These are phyloP conservation scores for Enteromius anoplus DNA, from an alignment of 2,797 vertebrate genomes.

Conservation along the genomic window DNA sequence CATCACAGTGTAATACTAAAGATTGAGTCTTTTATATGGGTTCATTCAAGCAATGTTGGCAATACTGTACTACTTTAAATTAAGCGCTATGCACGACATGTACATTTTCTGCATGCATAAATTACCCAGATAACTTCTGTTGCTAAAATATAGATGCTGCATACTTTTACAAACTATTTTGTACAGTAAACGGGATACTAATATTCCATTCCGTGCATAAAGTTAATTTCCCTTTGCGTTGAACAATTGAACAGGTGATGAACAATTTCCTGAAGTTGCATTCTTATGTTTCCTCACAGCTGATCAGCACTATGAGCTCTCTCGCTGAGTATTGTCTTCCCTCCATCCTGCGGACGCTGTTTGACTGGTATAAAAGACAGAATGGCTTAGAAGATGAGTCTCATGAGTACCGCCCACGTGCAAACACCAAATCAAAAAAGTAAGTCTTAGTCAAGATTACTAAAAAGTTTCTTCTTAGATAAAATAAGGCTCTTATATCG, in stretches of 20 bases:
- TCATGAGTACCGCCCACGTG: slow-evolving; percentile 95
- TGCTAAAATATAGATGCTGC: not conserved
- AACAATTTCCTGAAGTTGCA: not conserved
- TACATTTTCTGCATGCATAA: not conserved
- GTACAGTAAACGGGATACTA: not conserved
- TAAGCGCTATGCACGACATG: not conserved
- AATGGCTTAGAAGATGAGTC: slow-evolving; percentile 98
- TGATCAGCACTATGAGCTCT: slow-evolving; percentile 98
- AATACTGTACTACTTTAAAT: not conserved
- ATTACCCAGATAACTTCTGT: not conserved
- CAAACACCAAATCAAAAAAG: slow-evolving; percentile 98
- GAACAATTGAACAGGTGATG: not conserved
- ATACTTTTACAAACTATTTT: not conserved
- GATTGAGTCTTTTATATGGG: not conserved
- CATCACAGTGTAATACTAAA: not conserved
- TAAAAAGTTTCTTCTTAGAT: not conserved
- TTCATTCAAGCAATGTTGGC: not conserved
- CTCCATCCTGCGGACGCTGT: slow-evolving; percentile 94
- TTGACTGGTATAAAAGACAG: slow-evolving; percentile 99
- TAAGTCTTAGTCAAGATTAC: slow-evolving; percentile 61
- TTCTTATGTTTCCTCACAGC: slow-evolving; percentile 67
- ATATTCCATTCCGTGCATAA: not conserved
- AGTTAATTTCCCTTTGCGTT: not conserved
- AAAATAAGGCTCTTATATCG: not conserved
- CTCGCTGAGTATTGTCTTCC: slow-evolving; percentile 97